Evolutionary conservation across 2,888 invertebrate genomes (phyloP).

Genomic region (Ormyrus nitidulus): DNA sequence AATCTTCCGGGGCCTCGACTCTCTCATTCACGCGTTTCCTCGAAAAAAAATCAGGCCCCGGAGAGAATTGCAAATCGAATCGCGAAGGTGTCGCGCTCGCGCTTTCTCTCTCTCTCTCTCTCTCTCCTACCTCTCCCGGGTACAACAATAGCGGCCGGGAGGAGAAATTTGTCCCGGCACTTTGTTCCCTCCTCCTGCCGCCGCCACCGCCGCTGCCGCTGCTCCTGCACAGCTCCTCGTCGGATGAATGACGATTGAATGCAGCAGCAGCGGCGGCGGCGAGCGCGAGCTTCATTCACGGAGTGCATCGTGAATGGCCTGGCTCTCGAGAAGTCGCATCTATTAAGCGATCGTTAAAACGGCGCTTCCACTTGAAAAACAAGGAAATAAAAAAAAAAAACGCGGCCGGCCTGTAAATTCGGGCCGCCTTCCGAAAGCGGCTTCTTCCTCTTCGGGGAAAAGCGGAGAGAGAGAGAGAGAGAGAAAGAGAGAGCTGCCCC

Average conservation of each 20-base stretch:
- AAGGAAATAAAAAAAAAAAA: too few relatives aligned
- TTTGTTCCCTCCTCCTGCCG: slow-evolving; percentile 47
- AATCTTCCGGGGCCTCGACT: too few relatives aligned
- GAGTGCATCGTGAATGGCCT: slow-evolving; percentile 31
- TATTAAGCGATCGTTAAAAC: too few relatives aligned
- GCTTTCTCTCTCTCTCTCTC: slow-evolving; percentile 42
- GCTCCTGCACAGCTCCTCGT: slow-evolving; percentile 12
- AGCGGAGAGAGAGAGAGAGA: too few relatives aligned
- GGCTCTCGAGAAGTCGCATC: too few relatives aligned
- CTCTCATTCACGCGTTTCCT: too few relatives aligned
- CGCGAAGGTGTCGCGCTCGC: slow-evolving; percentile 44
- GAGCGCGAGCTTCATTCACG: slow-evolving; percentile 32
- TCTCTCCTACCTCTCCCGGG: not conserved
- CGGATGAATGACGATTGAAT: slow-evolving; percentile 54
- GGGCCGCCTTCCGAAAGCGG: too few relatives aligned
- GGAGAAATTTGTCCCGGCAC: slow-evolving; percentile 55
- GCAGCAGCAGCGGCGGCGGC: not conserved
- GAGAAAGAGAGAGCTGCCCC: too few relatives aligned
- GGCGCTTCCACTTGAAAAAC: too few relatives aligned
- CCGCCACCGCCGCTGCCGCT: slow-evolving; percentile 13
- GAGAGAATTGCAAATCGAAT: slow-evolving; percentile 34
- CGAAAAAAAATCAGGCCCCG: too few relatives aligned
- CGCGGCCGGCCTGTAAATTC: too few relatives aligned
- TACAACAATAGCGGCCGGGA: slow-evolving; percentile 48
- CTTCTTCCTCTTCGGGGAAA: too few relatives aligned